Conservation (phyloP, 2,888 invertebrate genomes). For the Pseudolycoriella hygida region DNA sequence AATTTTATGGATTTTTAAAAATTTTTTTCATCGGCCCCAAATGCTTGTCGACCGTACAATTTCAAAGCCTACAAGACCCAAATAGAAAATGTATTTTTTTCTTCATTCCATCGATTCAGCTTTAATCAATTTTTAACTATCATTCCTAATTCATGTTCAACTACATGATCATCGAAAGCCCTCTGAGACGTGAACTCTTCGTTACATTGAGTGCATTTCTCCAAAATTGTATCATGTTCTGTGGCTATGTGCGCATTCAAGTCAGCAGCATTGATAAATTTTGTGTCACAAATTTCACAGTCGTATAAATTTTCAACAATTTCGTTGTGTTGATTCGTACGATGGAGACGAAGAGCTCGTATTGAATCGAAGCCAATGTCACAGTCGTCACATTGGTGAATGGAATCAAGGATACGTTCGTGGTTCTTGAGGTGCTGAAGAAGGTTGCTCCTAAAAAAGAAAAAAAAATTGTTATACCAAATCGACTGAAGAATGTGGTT, state of each 20-base stretch:
- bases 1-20: too few species aligned
- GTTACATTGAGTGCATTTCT: constrained; percentile 14
- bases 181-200: constrained; percentile 14
- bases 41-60: too few species aligned
- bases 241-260: constrained; percentile 14
- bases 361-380: constrained; percentile 14
- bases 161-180: constrained; percentile 13
- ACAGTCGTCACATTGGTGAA: constrained; percentile 14
- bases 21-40: too few species aligned
- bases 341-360: constrained; percentile 14
- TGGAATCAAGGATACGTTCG: constrained; percentile 10
- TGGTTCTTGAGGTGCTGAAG: constrained; percentile 15
- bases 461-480: background rate
- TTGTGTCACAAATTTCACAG: constrained; percentile 15
- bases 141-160: constrained; percentile 12
- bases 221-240: constrained; percentile 14
- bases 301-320: constrained; percentile 13
- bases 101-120: background rate
- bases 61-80: too few species aligned
- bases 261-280: constrained; percentile 13
- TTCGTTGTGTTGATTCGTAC: constrained; percentile 15
- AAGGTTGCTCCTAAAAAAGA: constrained; percentile 13
- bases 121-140: background rate
- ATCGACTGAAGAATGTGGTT: background rate
- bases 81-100: too few species aligned